Base-by-base conservation (phyloP, 2,888 invertebrate species). In the Cyclophora albipunctata region DNA sequence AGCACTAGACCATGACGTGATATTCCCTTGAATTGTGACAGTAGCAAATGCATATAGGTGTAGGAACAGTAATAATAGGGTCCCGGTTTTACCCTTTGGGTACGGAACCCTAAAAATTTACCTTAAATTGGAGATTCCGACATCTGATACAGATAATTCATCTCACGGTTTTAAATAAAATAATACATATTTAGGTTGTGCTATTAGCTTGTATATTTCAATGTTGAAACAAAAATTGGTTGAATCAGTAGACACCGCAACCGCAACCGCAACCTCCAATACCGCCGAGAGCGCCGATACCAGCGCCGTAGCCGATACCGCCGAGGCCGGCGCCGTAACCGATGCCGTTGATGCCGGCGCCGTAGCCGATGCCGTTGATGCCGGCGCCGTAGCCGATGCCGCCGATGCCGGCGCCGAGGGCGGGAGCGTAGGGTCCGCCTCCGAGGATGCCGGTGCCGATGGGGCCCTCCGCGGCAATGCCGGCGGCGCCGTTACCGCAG, bases 301-400 rank as follows among this genome's bases (percentile, higher is more conserved):
- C n/a, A 6, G 34, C 41, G 5, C 48, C 47, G 47, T 40, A 44
- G 35, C 48, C 44, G 42, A 41, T 20, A 35, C 44, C 43, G 6
- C 46, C 45, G 40, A 53, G 6, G 33, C 51, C 47, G 42, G 52
- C 49, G 5, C 47, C 53, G 45, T 49, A 5, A 48, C 43, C 43
- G 43, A 7, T 20, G 20, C 20, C 20, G 20, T 20, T 5, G 43
- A 57, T 53, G 3, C 64, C 60, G 43, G 63, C 55, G 4, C 58
- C 46, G 33, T 67, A 73, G 1, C 72, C 62, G 5, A 56, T 50
- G 0, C 58, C 60, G 43, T 43, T 7, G 20, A 20, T 20, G 40
- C 76, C 75, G 50, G 75, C 75, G 42, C 71, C 68, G 56, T 77
- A 77, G 0, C 64, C 53, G 6, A 73, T 69, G 3, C 67, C 59